These are phyloP conservation scores for Frankliniella intonsa DNA, from an alignment of 2,888 invertebrate species.

Conservation along the genomic window DNA sequence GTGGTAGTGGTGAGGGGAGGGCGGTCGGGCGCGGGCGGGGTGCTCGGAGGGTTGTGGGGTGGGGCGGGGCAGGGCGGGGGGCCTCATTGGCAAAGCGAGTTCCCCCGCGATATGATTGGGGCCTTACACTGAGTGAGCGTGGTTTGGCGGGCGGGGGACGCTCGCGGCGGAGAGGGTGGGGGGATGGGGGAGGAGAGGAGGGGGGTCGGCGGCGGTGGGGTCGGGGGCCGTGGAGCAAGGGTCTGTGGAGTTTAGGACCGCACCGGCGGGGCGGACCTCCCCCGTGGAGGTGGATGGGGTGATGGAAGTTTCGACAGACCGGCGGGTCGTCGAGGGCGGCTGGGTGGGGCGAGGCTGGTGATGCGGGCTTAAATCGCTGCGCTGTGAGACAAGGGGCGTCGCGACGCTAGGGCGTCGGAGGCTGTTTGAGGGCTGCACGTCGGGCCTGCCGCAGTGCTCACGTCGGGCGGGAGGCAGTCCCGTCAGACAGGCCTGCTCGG, in stretches of 20 bases:
- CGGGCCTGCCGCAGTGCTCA: too few relatives aligned
- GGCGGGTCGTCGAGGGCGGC: too few relatives aligned
- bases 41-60: not conserved
- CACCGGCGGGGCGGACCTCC: not conserved
- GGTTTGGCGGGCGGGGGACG: not conserved
- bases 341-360: too few relatives aligned
- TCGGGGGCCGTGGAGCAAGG: not conserved
- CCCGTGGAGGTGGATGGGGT: not conserved
- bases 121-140: slow-evolving; percentile 1
- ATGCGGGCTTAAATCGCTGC: not conserved
- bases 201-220: not conserved
- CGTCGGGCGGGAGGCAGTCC: not conserved
- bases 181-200: not conserved
- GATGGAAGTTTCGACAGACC: not conserved
- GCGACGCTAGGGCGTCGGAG: not conserved
- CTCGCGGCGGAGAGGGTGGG: too few relatives aligned
- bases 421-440: too few relatives aligned
- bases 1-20: too few relatives aligned
- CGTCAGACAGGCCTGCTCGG: not conserved
- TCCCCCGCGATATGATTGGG: slow-evolving; percentile 18
- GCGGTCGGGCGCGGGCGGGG: too few relatives aligned
- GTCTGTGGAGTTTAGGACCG: too few relatives aligned
- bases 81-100: not conserved
- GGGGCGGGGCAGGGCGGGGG: not conserved
- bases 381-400: not conserved